Evolutionary conservation across 2,113 vertebrate genomes (phyloP).

Genomic region (Abramis brama): DNA sequence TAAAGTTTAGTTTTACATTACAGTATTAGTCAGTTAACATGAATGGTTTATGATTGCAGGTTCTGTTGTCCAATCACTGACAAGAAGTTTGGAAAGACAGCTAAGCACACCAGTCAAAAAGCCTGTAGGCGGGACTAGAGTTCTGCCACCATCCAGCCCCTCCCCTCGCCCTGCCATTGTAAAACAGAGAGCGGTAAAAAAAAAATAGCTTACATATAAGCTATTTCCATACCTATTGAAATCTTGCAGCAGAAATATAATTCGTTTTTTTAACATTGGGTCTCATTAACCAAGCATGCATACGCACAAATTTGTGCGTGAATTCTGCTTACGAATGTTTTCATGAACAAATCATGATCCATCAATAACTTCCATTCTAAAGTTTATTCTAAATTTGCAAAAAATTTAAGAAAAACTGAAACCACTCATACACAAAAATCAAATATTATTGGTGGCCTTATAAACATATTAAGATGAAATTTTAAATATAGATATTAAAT

Average conservation of each 20-base stretch:
- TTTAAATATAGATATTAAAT: too few relatives aligned
- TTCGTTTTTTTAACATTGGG: not conserved
- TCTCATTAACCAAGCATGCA: too few relatives aligned
- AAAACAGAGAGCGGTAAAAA: constrained; percentile 46
- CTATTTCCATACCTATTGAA: not conserved
- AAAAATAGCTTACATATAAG: not conserved
- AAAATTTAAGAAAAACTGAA: too few relatives aligned
- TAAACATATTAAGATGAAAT: too few relatives aligned
- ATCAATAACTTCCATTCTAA: too few relatives aligned
- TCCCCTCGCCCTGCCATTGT: constrained; percentile 11
- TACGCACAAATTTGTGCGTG: too few relatives aligned
- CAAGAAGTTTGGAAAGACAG: constrained; percentile 65
- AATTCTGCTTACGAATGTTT: too few relatives aligned
- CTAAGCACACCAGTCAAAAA: constrained; percentile 53
- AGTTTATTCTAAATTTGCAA: too few relatives aligned
- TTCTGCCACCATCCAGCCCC: not conserved
- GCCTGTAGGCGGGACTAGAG: constrained; percentile 55
- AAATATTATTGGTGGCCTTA: too few relatives aligned
- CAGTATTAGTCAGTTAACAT: not conserved
- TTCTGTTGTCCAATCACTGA: constrained; percentile 59
- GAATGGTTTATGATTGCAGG: constrained; percentile 53
- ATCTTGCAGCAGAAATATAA: not conserved
- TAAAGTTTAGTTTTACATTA: not conserved
- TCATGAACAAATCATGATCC: too few relatives aligned
- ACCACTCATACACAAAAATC: too few relatives aligned